These are phyloP conservation scores for Limenitis camilla DNA, from an alignment of 2,888 invertebrate species.

Conservation along the genomic window DNA sequence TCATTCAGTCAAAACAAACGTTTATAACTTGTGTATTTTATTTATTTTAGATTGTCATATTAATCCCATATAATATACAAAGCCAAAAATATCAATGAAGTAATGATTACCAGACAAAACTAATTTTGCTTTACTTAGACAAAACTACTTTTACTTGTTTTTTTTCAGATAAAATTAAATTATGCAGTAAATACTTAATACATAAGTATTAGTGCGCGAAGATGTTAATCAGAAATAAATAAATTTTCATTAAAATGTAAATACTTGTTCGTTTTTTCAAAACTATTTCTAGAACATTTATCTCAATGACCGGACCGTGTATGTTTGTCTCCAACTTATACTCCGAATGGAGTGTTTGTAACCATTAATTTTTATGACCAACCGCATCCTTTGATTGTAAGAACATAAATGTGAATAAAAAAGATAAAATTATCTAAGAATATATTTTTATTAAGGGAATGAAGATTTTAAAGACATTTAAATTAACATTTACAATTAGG, in stretches of 20 bases:
- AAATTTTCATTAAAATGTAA: not conserved
- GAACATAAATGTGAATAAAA: conserved; percentile 26
- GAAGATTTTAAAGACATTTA: conserved; percentile 13
- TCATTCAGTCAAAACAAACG: no score
- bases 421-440: conserved; percentile 21
- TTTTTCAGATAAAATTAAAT: no score
- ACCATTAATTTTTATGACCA: conserved; percentile 58
- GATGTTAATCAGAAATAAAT: no score
- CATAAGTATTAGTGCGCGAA: no score
- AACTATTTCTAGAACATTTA: conserved; percentile 9
- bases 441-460: conserved; percentile 19
- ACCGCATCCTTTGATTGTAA: conserved; percentile 48
- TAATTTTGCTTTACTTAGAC: no score
- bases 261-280: not conserved
- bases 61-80: no score
- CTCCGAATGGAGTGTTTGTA: conserved; percentile 58
- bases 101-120: no score
- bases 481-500: conserved; percentile 14
- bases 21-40: no score
- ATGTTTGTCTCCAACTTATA: conserved; percentile 43
- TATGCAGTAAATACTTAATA: no score
- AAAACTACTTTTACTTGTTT: no score
- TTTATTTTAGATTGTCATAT: no score
- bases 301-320: conserved; percentile 10
- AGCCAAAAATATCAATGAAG: no score